Conservation (phyloP, 1,140 invertebrate species). For the Charaxes varanes region DNA sequence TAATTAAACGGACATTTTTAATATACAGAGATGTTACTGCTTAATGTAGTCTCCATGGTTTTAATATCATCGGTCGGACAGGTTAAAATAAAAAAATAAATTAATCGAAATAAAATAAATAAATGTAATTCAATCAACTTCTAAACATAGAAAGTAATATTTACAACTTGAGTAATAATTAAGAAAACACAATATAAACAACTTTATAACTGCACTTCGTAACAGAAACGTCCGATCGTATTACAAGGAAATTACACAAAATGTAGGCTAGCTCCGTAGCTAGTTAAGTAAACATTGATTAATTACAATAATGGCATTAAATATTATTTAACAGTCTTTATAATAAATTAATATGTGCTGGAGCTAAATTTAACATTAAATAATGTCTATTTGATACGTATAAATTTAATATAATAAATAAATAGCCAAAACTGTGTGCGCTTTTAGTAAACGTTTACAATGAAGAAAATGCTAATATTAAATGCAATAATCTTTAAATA, state of each 20-base stretch:
- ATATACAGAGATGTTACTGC: no score
- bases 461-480: slow-evolving; percentile 10
- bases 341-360: slow-evolving; percentile 43
- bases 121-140: slow-evolving; percentile 61
- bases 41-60: no score
- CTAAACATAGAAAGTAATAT: slow-evolving; percentile 58
- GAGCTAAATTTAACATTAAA: background rate
- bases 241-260: slow-evolving; percentile 1
- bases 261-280: slow-evolving; percentile 6
- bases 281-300: slow-evolving; percentile 45
- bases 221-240: slow-evolving; percentile 1
- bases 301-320: slow-evolving; percentile 49
- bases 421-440: no score
- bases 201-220: slow-evolving; percentile 8
- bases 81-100: slow-evolving; percentile 54
- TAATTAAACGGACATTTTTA: no score
- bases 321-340: slow-evolving; percentile 57
- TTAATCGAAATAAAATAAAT: slow-evolving; percentile 72
- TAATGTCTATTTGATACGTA: background rate
- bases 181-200: slow-evolving; percentile 14
- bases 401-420: no score
- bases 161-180: slow-evolving; percentile 61
- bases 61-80: slow-evolving; percentile 1
- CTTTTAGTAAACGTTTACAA: slow-evolving; percentile 4
- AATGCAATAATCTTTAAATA: slow-evolving; percentile 7